Percentiles rank a stretch among this genome's conserved stretches.
Evolutionary conservation across 2,797 vertebrate species (phyloP).

Genomic region (Chelon labrosus): DNA sequence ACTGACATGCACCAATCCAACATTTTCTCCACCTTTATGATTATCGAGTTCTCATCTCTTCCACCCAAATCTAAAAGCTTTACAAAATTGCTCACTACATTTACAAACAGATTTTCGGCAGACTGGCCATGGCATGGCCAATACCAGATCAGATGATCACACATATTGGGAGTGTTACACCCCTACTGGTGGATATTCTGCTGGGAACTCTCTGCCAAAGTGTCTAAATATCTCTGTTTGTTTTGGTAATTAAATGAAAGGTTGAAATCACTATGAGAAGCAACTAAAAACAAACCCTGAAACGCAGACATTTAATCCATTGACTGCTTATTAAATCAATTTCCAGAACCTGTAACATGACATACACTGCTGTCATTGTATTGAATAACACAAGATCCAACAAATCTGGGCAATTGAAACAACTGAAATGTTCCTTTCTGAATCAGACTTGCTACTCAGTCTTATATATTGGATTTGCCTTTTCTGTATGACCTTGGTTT

Average conservation of each 20-base stretch:
- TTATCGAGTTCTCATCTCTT: too few relatives aligned
- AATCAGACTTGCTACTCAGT: neutral
- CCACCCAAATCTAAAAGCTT: neutral
- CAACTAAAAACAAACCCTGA: neutral
- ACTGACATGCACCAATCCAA: too few relatives aligned
- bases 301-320: neutral
- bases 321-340: neutral
- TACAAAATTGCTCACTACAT: neutral
- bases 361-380: neutral
- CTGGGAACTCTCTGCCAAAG: neutral
- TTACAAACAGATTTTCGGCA: neutral
- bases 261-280: neutral
- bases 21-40: too few relatives aligned
- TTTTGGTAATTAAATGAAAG: neutral
- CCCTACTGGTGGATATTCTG: neutral
- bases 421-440: neutral
- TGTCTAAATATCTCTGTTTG: neutral
- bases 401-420: neutral
- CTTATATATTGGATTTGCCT: neutral
- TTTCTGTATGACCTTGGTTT: slow-evolving; percentile 6
- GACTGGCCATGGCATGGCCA: neutral
- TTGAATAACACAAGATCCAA: neutral
- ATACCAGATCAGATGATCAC: neutral
- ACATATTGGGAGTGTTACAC: neutral
- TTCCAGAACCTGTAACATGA: neutral